Conservation (phyloP, 1,140 invertebrate species). For the Diuraphis noxia region DNA sequence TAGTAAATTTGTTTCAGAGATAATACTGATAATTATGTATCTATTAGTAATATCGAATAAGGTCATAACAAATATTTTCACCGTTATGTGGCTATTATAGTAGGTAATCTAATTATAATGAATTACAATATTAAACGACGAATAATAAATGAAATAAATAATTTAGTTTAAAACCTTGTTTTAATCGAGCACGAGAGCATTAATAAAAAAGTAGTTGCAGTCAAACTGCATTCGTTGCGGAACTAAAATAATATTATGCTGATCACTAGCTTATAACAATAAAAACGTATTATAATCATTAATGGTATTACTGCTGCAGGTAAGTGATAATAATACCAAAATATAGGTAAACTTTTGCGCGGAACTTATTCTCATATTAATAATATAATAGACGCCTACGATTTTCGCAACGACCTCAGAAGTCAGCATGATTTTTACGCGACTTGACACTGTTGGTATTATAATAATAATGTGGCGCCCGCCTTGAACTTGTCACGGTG, state of each 20-base stretch:
- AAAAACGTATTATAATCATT: neutral
- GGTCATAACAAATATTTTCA: neutral
- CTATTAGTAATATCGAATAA: neutral
- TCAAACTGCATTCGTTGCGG: neutral
- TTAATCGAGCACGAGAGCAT: neutral
- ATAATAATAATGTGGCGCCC: neutral
- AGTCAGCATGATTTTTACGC: neutral
- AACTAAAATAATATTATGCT: neutral
- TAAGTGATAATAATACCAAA: neutral
- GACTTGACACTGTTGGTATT: neutral
- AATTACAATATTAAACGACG: neutral
- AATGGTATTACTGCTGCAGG: neutral
- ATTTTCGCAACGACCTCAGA: neutral
- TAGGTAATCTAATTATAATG: neutral
- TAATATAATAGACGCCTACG: neutral
- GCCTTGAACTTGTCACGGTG: slow-evolving; percentile 6
- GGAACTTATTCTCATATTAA: neutral
- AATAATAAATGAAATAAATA: neutral
- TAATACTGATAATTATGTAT: neutral
- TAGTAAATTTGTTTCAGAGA: neutral
- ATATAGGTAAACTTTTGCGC: neutral
- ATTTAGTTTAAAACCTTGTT: neutral
- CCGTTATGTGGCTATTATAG: neutral
- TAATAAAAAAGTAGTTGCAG: neutral
- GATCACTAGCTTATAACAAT: neutral